phyloP scores from a whole-genome alignment of 2,888 invertebrate species.

The Zygogramma bicolorata region DNA sequence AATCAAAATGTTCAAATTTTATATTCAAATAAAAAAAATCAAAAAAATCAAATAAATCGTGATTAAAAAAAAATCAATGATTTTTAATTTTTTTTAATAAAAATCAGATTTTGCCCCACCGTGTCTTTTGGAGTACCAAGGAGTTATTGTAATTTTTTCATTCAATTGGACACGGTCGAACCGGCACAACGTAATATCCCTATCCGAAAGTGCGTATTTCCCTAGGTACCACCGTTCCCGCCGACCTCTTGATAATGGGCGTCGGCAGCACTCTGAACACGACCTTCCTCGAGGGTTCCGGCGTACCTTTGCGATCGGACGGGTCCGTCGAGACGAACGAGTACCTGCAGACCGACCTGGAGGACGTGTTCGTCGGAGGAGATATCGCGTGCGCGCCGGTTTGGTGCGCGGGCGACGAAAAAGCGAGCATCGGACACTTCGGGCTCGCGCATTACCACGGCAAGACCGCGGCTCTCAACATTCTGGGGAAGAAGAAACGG shows the following conservation, averaged over 20 bases:
- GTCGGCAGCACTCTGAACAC: constrained; percentile 87
- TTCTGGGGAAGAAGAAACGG: constrained; percentile 76
- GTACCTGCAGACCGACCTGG: constrained; percentile 82
- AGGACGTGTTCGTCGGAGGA: constrained; percentile 89
- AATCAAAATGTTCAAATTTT: too few relatives aligned
- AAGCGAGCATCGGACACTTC: constrained; percentile 86
- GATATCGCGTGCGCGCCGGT: constrained; percentile 93
- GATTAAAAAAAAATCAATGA: too few relatives aligned
- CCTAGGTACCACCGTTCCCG: constrained; percentile 71
- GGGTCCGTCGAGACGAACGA: constrained; percentile 77
- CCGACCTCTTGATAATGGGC: constrained; percentile 87
- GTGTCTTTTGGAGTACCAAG: too few relatives aligned
- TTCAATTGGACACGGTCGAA: too few relatives aligned
- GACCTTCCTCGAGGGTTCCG: constrained; percentile 81
- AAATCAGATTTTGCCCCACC: too few relatives aligned
- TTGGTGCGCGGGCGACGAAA: constrained; percentile 71
- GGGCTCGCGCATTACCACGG: constrained; percentile 94
- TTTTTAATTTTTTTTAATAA: too few relatives aligned
- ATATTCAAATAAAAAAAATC: too few relatives aligned
- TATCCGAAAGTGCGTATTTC: too few relatives aligned
- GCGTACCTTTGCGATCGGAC: constrained; percentile 75
- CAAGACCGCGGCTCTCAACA: constrained; percentile 86
- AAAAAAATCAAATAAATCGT: too few relatives aligned
- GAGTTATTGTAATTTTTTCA: too few relatives aligned
- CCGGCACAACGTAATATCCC: too few relatives aligned